A percentile compares a stretch with the other conserved stretches of the same genome.
phyloP scores from a whole-genome alignment of 2,797 vertebrate species.

The Dipus sagitta region DNA sequence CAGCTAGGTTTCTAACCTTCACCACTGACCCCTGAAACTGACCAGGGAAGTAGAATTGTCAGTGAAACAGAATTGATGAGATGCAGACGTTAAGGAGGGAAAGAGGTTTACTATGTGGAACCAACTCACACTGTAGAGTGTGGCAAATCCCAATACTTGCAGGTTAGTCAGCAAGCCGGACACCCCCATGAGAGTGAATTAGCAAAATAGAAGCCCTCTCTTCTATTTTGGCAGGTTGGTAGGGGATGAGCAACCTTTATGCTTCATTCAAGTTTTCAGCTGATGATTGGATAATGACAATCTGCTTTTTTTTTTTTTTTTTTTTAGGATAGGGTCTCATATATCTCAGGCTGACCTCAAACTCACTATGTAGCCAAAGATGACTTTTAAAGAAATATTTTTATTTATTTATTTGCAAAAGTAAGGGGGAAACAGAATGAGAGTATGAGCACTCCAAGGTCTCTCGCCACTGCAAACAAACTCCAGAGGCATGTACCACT shows the following conservation, averaged over 20 bases:
- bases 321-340: no score
- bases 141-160: background rate
- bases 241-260: background rate
- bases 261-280: background rate
- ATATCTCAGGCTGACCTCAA: no score
- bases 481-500: no score
- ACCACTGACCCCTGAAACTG: background rate
- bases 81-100: background rate
- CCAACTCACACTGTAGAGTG: background rate
- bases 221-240: background rate
- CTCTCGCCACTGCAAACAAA: no score
- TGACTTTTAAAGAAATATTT: no score
- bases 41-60: background rate
- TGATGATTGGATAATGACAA: background rate
- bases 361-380: no score
- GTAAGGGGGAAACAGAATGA: no score
- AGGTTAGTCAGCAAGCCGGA: background rate
- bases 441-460: no score
- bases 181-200: background rate
- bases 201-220: background rate
- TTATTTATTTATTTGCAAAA: no score
- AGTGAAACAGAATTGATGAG: constrained; percentile 6
- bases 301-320: no score
- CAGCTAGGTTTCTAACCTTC: constrained; percentile 1
- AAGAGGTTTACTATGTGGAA: background rate